A percentile compares a stretch with the other conserved stretches of the same genome.
These are phyloP conservation scores for Philopotamus ludificatus DNA, from an alignment of 1,140 invertebrate genomes.

Conservation along the genomic window DNA sequence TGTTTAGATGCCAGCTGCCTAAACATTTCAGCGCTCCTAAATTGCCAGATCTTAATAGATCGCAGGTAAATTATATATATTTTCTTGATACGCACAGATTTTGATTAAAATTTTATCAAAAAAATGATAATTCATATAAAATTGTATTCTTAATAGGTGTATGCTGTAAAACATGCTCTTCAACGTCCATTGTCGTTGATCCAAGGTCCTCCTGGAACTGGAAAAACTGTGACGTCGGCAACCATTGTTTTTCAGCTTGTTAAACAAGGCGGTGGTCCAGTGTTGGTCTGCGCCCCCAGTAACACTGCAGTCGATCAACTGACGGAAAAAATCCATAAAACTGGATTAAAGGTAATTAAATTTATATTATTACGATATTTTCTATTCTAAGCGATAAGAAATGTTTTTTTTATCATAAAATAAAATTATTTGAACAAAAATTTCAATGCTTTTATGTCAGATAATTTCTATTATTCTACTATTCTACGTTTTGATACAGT, in stretches of 20 bases:
- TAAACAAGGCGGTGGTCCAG: constrained; percentile 90
- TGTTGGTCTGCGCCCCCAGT: constrained; percentile 97
- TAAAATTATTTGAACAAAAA: too few relatives aligned
- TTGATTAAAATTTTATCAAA: too few relatives aligned
- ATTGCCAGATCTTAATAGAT: constrained; percentile 95
- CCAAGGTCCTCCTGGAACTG: constrained; percentile 93
- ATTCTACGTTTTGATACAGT: too few relatives aligned
- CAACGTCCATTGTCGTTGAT: constrained; percentile 96
- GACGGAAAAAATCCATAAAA: constrained; percentile 98
- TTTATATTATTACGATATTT: too few relatives aligned
- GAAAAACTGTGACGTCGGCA: constrained; percentile 99
- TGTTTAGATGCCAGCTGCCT: constrained; percentile 86
- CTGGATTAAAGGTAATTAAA: constrained; percentile 87
- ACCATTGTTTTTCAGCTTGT: constrained; percentile 98
- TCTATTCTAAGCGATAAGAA: too few relatives aligned
- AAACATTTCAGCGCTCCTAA: constrained; percentile 97
- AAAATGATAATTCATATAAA: neutral
- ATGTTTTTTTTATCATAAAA: too few relatives aligned
- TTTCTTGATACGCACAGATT: neutral
- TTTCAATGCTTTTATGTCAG: too few relatives aligned
- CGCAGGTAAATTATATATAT: constrained; percentile 60
- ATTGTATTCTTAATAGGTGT: constrained; percentile 63
- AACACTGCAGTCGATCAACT: constrained; percentile 99
- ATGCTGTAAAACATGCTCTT: constrained; percentile 98
- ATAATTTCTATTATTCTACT: too few relatives aligned